phyloP scores from a whole-genome alignment of 2,888 invertebrate genomes.

The Amphipyra berbera region DNA sequence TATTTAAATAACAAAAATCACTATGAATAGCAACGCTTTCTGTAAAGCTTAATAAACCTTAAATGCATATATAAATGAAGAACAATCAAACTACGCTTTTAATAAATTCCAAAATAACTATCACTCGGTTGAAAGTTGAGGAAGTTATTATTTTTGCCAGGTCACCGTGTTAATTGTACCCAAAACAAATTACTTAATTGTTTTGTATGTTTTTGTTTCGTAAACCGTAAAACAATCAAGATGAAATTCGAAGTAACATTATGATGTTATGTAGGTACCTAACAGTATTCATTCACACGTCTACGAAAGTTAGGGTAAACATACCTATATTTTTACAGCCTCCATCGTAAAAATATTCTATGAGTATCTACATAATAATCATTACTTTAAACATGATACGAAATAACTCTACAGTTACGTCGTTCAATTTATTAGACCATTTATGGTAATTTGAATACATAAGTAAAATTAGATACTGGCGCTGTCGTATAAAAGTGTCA shows the following conservation, averaged over 20 bases:
- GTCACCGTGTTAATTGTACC: slow-evolving; percentile 70
- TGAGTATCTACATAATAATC: slow-evolving; percentile 8
- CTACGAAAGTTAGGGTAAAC: slow-evolving; percentile 9
- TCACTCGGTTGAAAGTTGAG: slow-evolving; percentile 24
- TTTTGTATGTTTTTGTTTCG: slow-evolving; percentile 62
- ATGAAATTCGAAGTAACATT: slow-evolving; percentile 9
- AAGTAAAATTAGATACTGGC: slow-evolving; percentile 26
- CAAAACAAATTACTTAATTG: slow-evolving; percentile 69
- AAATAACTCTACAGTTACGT: slow-evolving; percentile 7
- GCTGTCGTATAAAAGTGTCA: slow-evolving; percentile 28
- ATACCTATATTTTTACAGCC: slow-evolving; percentile 20
- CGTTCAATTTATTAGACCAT: slow-evolving; percentile 25
- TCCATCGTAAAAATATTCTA: slow-evolving; percentile 1
- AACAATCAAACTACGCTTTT: slow-evolving; percentile 12
- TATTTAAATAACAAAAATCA: too few species aligned
- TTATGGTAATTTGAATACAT: slow-evolving; percentile 30
- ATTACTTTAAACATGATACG: slow-evolving; percentile 10
- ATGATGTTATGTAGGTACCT: slow-evolving; percentile 12
- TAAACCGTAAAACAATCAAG: slow-evolving; percentile 37
- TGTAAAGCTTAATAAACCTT: too few species aligned
- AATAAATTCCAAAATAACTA: slow-evolving; percentile 23
- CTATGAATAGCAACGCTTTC: too few species aligned
- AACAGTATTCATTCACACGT: slow-evolving; percentile 11
- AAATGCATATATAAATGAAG: background rate
- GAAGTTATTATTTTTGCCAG: slow-evolving; percentile 61